Evolutionary conservation across 2,113 vertebrate genomes (phyloP).

Genomic region (Cricetomys ansorgei): DNA sequence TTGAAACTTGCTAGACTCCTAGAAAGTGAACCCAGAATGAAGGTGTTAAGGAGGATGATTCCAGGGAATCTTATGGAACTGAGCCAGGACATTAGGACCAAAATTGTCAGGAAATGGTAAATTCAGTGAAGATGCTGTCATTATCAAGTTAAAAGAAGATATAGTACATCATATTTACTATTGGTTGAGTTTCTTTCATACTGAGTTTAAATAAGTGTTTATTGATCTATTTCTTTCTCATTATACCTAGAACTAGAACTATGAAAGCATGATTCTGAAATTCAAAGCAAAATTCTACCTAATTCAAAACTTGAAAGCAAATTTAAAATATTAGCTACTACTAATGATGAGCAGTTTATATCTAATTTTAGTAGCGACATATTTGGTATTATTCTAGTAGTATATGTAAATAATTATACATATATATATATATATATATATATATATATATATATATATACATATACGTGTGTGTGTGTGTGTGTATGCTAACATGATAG

Average conservation of each 20-base stretch:
- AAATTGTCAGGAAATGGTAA: background rate
- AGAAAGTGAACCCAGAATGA: background rate
- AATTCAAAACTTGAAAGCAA: slow-evolving; percentile 1
- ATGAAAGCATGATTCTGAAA: background rate
- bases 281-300: background rate
- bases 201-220: slow-evolving; percentile 8
- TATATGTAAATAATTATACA: background rate
- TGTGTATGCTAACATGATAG: background rate
- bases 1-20: slow-evolving; percentile 4
- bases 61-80: background rate
- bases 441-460: background rate
- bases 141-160: slow-evolving; percentile 6
- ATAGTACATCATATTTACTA: background rate
- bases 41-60: background rate
- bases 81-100: background rate
- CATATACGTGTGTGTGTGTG: background rate
- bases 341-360: background rate
- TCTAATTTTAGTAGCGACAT: background rate
- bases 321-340: background rate
- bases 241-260: background rate
- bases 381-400: background rate
- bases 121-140: background rate
- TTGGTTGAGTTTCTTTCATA: background rate
- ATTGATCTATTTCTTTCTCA: background rate
- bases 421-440: background rate